phyloP scores from a whole-genome alignment of 2,113 vertebrate species.

The Corvus moneduloides region DNA sequence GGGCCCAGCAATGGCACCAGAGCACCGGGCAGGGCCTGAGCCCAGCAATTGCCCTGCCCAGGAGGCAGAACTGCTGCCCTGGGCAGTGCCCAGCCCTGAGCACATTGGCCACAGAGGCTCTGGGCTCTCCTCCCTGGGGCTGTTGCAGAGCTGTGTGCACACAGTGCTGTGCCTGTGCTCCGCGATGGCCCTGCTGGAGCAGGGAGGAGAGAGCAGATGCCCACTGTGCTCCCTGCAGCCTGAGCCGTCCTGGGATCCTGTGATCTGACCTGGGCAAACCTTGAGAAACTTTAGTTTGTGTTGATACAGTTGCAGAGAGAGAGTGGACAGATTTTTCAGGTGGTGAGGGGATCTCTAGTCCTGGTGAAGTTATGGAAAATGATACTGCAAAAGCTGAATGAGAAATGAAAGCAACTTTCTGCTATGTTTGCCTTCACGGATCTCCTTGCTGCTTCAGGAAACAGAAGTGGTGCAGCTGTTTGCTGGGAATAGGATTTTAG shows the following conservation, averaged over 20 bases:
- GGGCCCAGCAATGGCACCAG: too few relatives aligned
- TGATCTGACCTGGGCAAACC: not conserved
- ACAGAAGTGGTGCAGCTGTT: not conserved
- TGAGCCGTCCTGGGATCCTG: accelerated
- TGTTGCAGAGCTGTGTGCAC: not conserved
- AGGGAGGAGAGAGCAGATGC: not conserved
- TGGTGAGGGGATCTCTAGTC: not conserved
- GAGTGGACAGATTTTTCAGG: not conserved
- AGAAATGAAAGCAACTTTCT: not conserved
- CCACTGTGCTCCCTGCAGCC: accelerated
- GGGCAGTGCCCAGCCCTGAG: too few relatives aligned
- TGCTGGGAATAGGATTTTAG: not conserved
- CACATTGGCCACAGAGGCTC: too few relatives aligned
- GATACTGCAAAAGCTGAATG: not conserved
- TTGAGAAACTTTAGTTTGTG: not conserved
- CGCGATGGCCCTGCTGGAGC: not conserved
- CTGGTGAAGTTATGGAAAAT: not conserved
- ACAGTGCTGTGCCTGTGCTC: not conserved
- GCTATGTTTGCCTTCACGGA: accelerated
- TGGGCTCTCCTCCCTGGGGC: too few relatives aligned
- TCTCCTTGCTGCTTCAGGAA: not conserved
- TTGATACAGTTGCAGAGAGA: not conserved
- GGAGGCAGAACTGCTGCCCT: too few relatives aligned
- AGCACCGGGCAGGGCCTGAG: too few relatives aligned
- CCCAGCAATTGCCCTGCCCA: too few relatives aligned